Evolutionary conservation across 1,140 invertebrate genomes (phyloP).

Genomic region (Bombus pyrosoma): DNA sequence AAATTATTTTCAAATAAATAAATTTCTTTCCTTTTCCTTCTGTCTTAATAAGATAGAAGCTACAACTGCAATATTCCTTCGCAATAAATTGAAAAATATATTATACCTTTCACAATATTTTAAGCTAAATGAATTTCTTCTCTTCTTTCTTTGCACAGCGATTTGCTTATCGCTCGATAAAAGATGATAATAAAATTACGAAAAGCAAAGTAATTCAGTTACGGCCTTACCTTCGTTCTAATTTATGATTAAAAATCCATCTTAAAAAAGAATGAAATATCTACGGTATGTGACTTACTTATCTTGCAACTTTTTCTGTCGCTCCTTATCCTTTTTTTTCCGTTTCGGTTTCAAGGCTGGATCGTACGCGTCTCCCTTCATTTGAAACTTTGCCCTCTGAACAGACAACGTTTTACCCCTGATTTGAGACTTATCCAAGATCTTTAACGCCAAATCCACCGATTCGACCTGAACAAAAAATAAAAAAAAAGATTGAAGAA

Average conservation of each 20-base stretch:
- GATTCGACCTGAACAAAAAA: constrained; percentile 90
- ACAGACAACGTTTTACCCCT: constrained; percentile 92
- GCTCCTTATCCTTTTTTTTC: constrained; percentile 95
- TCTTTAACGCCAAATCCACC: constrained; percentile 94
- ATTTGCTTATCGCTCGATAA: background rate
- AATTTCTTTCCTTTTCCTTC: too few species aligned
- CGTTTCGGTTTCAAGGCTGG: constrained; percentile 96
- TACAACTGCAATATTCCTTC: background rate
- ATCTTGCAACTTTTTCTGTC: constrained; percentile 96
- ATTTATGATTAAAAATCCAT: background rate
- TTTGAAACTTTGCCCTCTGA: constrained; percentile 96
- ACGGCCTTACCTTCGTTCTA: background rate
- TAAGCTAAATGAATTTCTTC: background rate
- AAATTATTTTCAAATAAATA: too few species aligned
- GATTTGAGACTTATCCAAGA: constrained; percentile 94
- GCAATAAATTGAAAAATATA: background rate
- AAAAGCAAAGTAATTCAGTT: background rate
- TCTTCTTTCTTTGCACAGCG: background rate
- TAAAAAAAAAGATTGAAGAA: background rate
- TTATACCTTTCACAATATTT: background rate
- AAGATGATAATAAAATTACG: background rate
- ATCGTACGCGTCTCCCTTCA: constrained; percentile 96
- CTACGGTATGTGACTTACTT: constrained; percentile 85
- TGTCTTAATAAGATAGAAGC: too few species aligned
- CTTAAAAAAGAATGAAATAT: background rate